A percentile compares a stretch with the other conserved stretches of the same genome.
Conservation (phyloP, 2,888 invertebrate genomes). For the Netelia inedita region DNA sequence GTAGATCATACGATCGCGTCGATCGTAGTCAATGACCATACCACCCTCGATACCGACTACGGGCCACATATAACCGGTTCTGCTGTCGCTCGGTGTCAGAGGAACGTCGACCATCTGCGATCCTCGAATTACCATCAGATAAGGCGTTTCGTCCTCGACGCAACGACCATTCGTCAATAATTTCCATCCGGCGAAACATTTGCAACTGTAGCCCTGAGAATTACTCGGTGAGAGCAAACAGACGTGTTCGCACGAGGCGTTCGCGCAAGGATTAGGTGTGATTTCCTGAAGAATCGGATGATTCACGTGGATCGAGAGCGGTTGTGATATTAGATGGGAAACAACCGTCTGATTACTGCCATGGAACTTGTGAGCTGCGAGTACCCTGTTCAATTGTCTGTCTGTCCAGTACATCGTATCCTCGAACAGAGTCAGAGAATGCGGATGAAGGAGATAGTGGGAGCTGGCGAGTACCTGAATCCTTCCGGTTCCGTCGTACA, state of each 20-base stretch:
- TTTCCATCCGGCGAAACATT: constrained; percentile 96
- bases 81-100: constrained; percentile 90
- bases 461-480: constrained; percentile 95
- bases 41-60: constrained; percentile 96
- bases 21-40: constrained; percentile 96
- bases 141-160: constrained; percentile 94
- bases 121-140: constrained; percentile 95
- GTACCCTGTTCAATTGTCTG: constrained; percentile 94
- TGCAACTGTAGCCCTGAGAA: constrained; percentile 92
- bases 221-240: constrained; percentile 94
- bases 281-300: constrained; percentile 97
- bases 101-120: constrained; percentile 93
- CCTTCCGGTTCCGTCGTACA: constrained; percentile 96
- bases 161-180: constrained; percentile 89
- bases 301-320: constrained; percentile 97
- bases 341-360: constrained; percentile 97
- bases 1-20: constrained; percentile 93
- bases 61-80: constrained; percentile 93
- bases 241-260: constrained; percentile 93
- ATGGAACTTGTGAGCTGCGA: constrained; percentile 96
- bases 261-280: constrained; percentile 91
- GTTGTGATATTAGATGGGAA: constrained; percentile 97
- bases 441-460: constrained; percentile 97
- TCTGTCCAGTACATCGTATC: constrained; percentile 99
- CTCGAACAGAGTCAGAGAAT: constrained; percentile 97